Evolutionary conservation across 2,888 invertebrate species (phyloP).

Genomic region (Crioceris asparagi): DNA sequence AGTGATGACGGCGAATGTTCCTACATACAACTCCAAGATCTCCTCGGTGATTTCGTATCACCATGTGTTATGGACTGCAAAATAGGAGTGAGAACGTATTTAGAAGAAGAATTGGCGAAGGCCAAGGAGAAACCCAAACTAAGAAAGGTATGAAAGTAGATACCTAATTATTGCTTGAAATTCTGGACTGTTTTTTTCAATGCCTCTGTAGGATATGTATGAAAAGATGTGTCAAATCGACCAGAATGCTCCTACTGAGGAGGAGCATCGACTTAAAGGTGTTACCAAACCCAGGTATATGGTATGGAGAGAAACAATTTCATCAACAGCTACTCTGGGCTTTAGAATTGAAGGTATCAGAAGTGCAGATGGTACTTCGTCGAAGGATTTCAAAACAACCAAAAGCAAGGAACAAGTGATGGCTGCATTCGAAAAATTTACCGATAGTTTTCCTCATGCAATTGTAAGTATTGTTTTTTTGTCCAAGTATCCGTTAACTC

Average conservation of each 20-base stretch:
- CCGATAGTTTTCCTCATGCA: slow-evolving; percentile 65
- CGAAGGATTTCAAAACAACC: slow-evolving; percentile 92
- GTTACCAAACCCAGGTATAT: slow-evolving; percentile 92
- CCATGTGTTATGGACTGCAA: slow-evolving; percentile 98
- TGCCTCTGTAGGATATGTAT: slow-evolving; percentile 79
- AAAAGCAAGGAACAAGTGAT: slow-evolving; percentile 74
- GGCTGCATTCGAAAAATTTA: slow-evolving; percentile 71
- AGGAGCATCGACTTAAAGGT: slow-evolving; percentile 81
- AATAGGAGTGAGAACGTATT: slow-evolving; percentile 86
- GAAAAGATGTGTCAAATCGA: slow-evolving; percentile 96
- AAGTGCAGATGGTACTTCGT: slow-evolving; percentile 80
- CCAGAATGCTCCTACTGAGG: slow-evolving; percentile 75
- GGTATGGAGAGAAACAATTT: slow-evolving; percentile 95
- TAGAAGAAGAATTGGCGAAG: slow-evolving; percentile 90
- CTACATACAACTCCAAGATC: slow-evolving; percentile 86
- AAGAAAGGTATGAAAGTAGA: slow-evolving; percentile 52
- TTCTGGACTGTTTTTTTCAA: too few species aligned
- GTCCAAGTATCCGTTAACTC: not conserved
- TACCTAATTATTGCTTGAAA: too few species aligned
- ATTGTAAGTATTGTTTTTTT: slow-evolving; percentile 57
- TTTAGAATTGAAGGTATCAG: slow-evolving; percentile 94
- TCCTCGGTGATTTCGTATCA: slow-evolving; percentile 79
- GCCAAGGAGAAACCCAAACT: slow-evolving; percentile 90
- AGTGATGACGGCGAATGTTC: slow-evolving; percentile 72
- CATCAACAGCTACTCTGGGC: slow-evolving; percentile 91